Evolutionary conservation across 2,888 invertebrate species (phyloP), one percentile per base, ranked within the genome.

Genomic region (Lamellibrachia columna): DNA sequence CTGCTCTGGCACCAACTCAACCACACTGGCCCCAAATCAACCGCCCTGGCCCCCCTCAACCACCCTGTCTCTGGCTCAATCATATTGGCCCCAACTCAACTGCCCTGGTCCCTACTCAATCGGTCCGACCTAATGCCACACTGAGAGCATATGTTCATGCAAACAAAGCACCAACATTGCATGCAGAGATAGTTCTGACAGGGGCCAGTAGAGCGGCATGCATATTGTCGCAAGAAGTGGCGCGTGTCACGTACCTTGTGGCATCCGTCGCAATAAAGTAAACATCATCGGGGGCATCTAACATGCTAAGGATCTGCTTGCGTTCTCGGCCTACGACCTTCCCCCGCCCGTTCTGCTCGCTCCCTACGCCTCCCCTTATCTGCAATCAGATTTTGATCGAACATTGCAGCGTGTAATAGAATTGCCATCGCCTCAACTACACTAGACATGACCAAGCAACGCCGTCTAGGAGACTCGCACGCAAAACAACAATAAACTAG

Each of bases 281-380:
- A 94, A 99, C 98, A 97, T 99, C 99, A 96, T 99, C 99, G 52
- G 99, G 99, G 93, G 99, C 99, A 97, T 99, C 99, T 98, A 99
- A 98, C 99, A 99, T 99, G 96, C 98, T 99, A 96, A 99, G 98
- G 95, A 99, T 98, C 97, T 98, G 98, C 96, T 99, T 98, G 93
- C 75, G 75, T 75, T 75, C 96, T 95, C 94, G 96, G 95, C 75
- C 75, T 92, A 94, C 93, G 92, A 94, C 94, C 52, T 92, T 93
- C 53, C 92, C 93, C 53, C 93, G 93, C 6, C 94, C 94, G 91
- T 94, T 94, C 93, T 94, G 60, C 90, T 94, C 93, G 90, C 93
- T 94, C 92, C 94, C 93, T 53, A 94, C 93, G 9, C 93, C 93
- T 15, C 94, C 93, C 22, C 94, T 92, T 52, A 92, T 75, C 93